These are phyloP conservation scores for Drosophila ohnishii DNA, from an alignment of 1,140 invertebrate genomes.

Conservation along the genomic window DNA sequence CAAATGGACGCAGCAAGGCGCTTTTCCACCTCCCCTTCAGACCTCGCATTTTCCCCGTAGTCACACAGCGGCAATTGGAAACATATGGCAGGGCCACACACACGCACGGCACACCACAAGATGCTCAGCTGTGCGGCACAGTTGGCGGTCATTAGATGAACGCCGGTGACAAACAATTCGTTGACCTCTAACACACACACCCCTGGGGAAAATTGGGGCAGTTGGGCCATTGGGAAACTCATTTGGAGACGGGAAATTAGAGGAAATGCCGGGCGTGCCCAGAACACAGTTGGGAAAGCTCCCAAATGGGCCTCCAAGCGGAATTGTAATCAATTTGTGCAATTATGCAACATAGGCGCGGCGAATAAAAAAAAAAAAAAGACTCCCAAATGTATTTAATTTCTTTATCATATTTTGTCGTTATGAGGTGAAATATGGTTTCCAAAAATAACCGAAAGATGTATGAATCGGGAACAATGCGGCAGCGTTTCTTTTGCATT, in stretches of 20 bases:
- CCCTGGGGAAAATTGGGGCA: slow-evolving; percentile 10
- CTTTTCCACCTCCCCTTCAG: slow-evolving; percentile 9
- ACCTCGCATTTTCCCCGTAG: background rate
- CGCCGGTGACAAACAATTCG: slow-evolving; percentile 64
- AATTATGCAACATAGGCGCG: slow-evolving; percentile 67
- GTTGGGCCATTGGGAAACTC: slow-evolving; percentile 52
- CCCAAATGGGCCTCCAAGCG: slow-evolving; percentile 3
- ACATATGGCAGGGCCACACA: slow-evolving; percentile 56
- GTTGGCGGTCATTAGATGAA: slow-evolving; percentile 74
- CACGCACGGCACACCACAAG: slow-evolving; percentile 33
- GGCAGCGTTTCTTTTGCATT: slow-evolving; percentile 29
- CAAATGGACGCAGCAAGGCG: slow-evolving; percentile 73
- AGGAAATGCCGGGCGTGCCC: slow-evolving; percentile 53
- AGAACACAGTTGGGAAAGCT: slow-evolving; percentile 20
- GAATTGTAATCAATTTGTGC: slow-evolving; percentile 73
- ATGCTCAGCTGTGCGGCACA: slow-evolving; percentile 70
- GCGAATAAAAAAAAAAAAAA: slow-evolving; percentile 2
- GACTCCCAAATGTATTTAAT: slow-evolving; percentile 37
- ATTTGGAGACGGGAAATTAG: slow-evolving; percentile 67
- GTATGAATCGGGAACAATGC: slow-evolving; percentile 54
- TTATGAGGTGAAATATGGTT: slow-evolving; percentile 11
- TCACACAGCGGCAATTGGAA: slow-evolving; percentile 48
- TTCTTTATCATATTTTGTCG: slow-evolving; percentile 33
- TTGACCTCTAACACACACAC: slow-evolving; percentile 61
- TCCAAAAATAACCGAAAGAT: slow-evolving; percentile 42